Percentiles rank a stretch among this genome's conserved stretches.
phyloP scores from a whole-genome alignment of 2,797 vertebrate species.

The Eulemur coronatus region DNA sequence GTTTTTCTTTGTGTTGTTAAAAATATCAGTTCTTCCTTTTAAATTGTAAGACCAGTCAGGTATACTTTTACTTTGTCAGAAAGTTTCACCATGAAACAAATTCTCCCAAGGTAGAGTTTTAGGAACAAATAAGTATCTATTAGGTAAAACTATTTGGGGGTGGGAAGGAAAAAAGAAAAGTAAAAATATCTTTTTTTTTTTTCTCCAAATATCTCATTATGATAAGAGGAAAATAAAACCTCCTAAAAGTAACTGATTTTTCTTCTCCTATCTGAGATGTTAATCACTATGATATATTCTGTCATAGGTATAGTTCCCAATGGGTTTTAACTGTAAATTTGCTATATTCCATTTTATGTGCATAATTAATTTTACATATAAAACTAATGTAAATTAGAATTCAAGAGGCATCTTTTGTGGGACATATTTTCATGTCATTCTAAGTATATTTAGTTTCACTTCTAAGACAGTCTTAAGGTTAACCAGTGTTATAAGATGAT shows the following conservation, averaged over 20 bases:
- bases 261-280: background rate
- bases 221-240: background rate
- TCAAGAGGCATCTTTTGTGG: background rate
- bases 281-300: background rate
- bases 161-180: background rate
- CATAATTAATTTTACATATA: background rate
- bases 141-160: background rate
- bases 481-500: background rate
- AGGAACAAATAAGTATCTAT: background rate
- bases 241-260: slow-evolving; percentile 19
- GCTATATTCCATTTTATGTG: background rate
- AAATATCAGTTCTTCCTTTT: background rate
- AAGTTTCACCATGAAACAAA: background rate
- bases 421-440: background rate
- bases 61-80: background rate
- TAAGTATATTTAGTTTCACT: background rate
- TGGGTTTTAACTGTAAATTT: background rate
- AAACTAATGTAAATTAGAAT: background rate
- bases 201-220: background rate
- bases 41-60: background rate
- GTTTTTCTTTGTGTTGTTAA: background rate
- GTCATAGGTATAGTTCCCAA: background rate
- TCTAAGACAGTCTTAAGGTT: background rate
- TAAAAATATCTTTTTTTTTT: background rate
- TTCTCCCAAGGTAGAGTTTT: background rate